Base-by-base conservation (phyloP, 92 coral and sea anemone genomes). In the Palythoa grandis region DNA sequence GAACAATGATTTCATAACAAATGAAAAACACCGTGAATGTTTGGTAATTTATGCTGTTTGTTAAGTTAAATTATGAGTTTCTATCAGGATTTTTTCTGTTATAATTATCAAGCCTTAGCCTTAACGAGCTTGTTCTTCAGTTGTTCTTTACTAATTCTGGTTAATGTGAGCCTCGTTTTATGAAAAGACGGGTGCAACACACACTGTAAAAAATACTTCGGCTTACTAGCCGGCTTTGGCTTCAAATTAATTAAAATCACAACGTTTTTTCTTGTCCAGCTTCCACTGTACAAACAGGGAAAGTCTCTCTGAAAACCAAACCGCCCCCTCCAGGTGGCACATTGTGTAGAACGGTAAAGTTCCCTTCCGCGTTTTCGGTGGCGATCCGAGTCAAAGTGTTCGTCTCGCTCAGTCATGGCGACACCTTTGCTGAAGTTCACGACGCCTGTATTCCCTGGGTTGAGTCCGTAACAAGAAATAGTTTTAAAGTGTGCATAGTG, bases 401-500 rank as follows among this genome's bases (percentile, higher is more conserved):
- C 17, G 91, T 87, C 20, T 87, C 93, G 14, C 56, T 87, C 24
- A 70, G 91, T 56, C 88, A 87, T 39, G 86, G 63, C 5, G 65
- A 83, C 9, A 12, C 48, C 1, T 40, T 47, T n/a, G 15, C 24
- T 11, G 50, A 68, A 11, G 93, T 90, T 1, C 93, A 83, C 40
- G 90, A 87, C 54, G 79, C 91, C 7, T 83, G 88, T 4, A 84
- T 87, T 39, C 75, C 76, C 0, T 90, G 93, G 93, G 76, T 87
- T 1, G 63, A 88, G 58, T 86, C 74, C 10, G 83, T 90, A 19
- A 87, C 93, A 10, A 82, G 17, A 11, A 48, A 16, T 11, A 74
- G 86, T 25, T 90, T 90, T 68, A 78, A 87, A 10, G 88, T 80
- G 17, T 90, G 93, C 48, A 70, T 83, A 22, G 52, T 87, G 78